Base-by-base conservation (phyloP, 2,797 vertebrate genomes). In the Onychomys leucogaster region DNA sequence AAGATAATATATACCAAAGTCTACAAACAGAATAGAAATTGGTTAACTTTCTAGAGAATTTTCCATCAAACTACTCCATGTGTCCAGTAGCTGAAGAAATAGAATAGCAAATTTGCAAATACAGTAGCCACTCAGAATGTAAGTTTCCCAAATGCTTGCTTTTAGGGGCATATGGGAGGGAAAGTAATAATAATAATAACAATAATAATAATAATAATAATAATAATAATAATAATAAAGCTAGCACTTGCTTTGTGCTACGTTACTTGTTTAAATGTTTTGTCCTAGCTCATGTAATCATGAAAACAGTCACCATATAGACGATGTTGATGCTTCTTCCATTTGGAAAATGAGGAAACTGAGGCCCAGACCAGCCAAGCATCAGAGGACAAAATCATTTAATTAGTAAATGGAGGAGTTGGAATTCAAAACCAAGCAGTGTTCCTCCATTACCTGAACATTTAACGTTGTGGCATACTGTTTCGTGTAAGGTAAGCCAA, bases 11-110 rank as follows among this genome's bases (percentile, higher is more conserved):
- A 92, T 14, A 73, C 46, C 52, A 84, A 94, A 46, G 87, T 96
- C 91, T 97, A 89, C 92, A 95, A 94, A 92, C 46, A 91, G 76
- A 77, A 76, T 76, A 27, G 1, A 92, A 94, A 93, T 73, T 73
- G 34, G 11, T 46, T 97, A 87, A 94, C 61, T 96, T 94, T 78
- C 59, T 34, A 7, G 95, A 89, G 43, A 75, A 37, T 25, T 83
- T 90, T 75, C 80, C 34, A 10, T 78, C 63, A 27, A 97, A 83
- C 16, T 89, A 61, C n/a, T 89, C 77, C 43, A n/a, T 85, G 93
- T 95, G 6, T 73, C 55, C 77, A 73, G 34, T 41, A 82, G 13
- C 46, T 92, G 32, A 91, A 84, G n/a, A 95, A 96, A 80, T 49
- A 3, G 3, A 81, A 78, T 32, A 57, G 13, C 65, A 75, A 95